Base-by-base conservation (phyloP, 2,888 invertebrate species). In the Drosophila percnosoma region DNA sequence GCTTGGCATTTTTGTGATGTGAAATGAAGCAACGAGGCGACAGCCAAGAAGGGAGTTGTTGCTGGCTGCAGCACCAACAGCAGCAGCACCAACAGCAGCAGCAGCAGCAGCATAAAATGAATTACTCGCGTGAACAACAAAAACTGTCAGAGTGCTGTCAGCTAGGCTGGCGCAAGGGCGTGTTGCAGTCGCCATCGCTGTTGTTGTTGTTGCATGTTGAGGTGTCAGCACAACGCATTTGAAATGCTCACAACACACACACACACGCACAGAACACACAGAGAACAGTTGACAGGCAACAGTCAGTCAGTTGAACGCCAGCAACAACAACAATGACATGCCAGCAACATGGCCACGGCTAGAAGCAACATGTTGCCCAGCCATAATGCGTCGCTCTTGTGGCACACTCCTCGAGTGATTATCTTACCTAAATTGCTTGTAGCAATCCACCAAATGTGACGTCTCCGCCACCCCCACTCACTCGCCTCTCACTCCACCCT, bases 111-210 rank as follows among this genome's bases (percentile, higher is more conserved):
- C 80, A 87, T 81, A 92, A 91, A 91, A 92, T 91, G 92, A 92
- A 91, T 91, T 92, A 91, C 90, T 92, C 91, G 92, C 91, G 88
- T 91, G 92, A 92, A 91, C 90, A 92, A 91, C 91, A 91, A 92
- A 86, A 91, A 91, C 92, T 91, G 91, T 91, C 91, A 91, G 89
- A 87, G 83, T 72, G 89, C 92, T 92, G 91, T 91, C 91, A 92
- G 92, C 87, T 85, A 79, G 78, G 88, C 58, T 62, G 75, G 79
- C 58, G 62, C 74, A 63, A 49, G 62, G 73, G 72, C 65, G 68
- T 60, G 64, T 69, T 72, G 71, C 62, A 42, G 71, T 54, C 60
- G 58, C 40, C 52, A 58, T 53, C 51, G 42, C 34, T 61, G 64
- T 45, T 75, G 75, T 78, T 80, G 82, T 76, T 60, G 65, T 58